Conservation (phyloP, 2,888 invertebrate genomes). For the Pyralis farinalis region DNA sequence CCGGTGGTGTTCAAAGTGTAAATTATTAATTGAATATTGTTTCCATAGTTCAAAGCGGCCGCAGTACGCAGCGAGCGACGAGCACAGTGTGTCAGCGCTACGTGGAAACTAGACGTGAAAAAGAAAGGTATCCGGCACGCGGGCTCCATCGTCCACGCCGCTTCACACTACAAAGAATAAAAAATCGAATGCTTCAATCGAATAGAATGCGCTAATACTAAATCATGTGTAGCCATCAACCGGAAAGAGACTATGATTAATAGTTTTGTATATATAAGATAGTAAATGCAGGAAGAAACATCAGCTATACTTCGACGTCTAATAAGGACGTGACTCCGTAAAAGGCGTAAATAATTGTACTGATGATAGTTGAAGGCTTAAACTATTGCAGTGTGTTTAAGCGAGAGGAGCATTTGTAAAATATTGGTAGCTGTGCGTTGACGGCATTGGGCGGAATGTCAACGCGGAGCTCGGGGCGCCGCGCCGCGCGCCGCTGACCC, state of each 20-base stretch:
- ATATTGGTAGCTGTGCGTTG: slow-evolving; percentile 9
- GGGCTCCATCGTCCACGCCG: slow-evolving; percentile 35
- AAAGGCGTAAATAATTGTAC: slow-evolving; percentile 2
- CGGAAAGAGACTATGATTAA: slow-evolving; percentile 23
- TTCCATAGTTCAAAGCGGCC: neutral
- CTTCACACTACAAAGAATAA: slow-evolving; percentile 30
- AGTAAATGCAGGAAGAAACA: neutral
- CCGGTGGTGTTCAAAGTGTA: neutral
- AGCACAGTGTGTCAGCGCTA: slow-evolving; percentile 42
- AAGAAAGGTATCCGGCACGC: slow-evolving; percentile 47
- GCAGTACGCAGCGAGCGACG: slow-evolving; percentile 39
- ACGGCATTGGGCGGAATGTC: slow-evolving; percentile 29
- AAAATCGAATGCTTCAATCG: slow-evolving; percentile 26
- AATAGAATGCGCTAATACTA: slow-evolving; percentile 23
- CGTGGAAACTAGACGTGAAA: slow-evolving; percentile 47
- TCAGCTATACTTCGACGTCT: slow-evolving; percentile 4
- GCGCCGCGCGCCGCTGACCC: too few species aligned
- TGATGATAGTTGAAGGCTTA: neutral
- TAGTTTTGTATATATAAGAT: neutral
- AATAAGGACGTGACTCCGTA: slow-evolving; percentile 2
- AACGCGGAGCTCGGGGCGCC: slow-evolving; percentile 16
- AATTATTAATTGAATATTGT: neutral
- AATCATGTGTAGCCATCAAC: slow-evolving; percentile 23
- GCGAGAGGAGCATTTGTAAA: slow-evolving; percentile 3
- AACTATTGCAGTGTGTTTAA: neutral